phyloP scores from a whole-genome alignment of 2,888 invertebrate species.

The Apamea sordens region DNA sequence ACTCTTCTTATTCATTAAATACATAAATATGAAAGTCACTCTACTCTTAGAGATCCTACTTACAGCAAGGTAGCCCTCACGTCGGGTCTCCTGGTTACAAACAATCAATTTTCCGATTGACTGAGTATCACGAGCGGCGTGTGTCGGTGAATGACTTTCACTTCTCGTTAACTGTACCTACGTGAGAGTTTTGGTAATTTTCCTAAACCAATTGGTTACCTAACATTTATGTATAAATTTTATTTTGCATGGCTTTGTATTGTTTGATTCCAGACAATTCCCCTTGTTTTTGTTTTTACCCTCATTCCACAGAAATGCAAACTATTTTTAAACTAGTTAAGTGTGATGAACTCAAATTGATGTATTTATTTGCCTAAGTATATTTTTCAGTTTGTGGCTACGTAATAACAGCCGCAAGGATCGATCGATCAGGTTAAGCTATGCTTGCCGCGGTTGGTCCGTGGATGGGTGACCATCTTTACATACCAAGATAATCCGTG shows the following conservation, averaged over 20 bases:
- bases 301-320: not conserved
- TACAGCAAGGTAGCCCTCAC: not conserved
- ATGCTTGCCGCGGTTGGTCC: too few relatives aligned
- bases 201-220: not conserved
- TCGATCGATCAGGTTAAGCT: too few relatives aligned
- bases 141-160: conserved; percentile 67
- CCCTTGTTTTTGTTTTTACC: not conserved
- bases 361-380: not conserved
- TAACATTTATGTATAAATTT: not conserved
- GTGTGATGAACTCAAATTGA: too few relatives aligned
- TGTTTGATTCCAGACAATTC: not conserved
- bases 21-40: too few relatives aligned
- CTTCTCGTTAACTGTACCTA: conserved; percentile 43
- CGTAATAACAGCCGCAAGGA: too few relatives aligned
- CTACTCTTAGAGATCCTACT: not conserved
- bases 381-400: too few relatives aligned
- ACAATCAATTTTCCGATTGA: conserved; percentile 51
- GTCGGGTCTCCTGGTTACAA: conserved; percentile 32
- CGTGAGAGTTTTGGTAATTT: conserved; percentile 47
- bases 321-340: not conserved
- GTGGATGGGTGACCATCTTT: too few relatives aligned
- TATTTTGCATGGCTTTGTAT: not conserved
- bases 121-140: conserved; percentile 34
- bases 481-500: too few relatives aligned
- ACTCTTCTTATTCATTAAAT: too few relatives aligned